These are phyloP conservation scores for Macaria notata DNA, from an alignment of 2,888 invertebrate species.

Conservation along the genomic window DNA sequence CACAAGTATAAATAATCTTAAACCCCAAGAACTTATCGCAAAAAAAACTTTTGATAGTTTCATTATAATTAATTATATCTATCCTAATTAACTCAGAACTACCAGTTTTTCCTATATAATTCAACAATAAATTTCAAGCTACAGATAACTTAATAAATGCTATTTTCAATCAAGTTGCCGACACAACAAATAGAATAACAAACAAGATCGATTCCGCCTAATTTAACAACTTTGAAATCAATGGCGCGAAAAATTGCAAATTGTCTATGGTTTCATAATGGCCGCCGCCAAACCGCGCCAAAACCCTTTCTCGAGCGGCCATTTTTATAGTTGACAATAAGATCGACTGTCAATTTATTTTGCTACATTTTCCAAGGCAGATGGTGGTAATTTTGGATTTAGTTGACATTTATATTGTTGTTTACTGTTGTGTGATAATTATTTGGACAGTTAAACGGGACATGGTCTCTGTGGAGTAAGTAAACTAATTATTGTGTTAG, in stretches of 20 bases:
- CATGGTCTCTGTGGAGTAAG: constrained; percentile 11
- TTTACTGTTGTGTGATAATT: constrained; percentile 74
- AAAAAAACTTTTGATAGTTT: too few species aligned
- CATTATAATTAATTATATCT: too few species aligned
- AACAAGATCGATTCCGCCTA: constrained; percentile 55
- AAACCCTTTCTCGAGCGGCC: constrained; percentile 73
- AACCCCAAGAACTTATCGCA: too few species aligned
- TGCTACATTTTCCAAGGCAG: constrained; percentile 48
- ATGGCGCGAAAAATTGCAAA: constrained; percentile 78
- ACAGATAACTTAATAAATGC: too few species aligned
- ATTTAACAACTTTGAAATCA: constrained; percentile 68
- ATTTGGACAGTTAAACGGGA: constrained; percentile 53
- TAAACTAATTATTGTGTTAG: constrained; percentile 19
- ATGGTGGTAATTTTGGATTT: constrained; percentile 73
- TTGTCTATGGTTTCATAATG: constrained; percentile 67
- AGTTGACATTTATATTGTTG: constrained; percentile 70
- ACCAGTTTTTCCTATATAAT: too few species aligned
- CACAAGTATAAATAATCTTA: too few species aligned
- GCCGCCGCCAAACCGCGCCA: constrained; percentile 69
- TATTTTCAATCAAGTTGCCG: background rate
- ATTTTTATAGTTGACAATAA: constrained; percentile 14
- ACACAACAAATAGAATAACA: constrained; percentile 33
- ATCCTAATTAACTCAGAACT: too few species aligned
- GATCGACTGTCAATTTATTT: too few species aligned
- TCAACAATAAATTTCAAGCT: too few species aligned